phyloP scores from a whole-genome alignment of 2,888 invertebrate genomes.

The Ochropleura plecta region DNA sequence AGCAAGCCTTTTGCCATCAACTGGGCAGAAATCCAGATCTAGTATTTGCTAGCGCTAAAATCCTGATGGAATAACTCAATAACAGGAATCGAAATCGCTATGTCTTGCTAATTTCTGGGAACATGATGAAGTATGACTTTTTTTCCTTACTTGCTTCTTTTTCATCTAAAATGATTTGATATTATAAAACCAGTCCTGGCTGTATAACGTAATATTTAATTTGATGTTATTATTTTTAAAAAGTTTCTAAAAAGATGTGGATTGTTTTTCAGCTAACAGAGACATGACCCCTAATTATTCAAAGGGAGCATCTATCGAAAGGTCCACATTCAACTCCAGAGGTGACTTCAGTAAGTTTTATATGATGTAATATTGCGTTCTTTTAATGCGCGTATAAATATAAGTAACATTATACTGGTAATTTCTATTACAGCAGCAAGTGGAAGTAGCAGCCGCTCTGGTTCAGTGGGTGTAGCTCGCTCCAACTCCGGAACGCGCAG shows the following conservation, averaged over 20 bases:
- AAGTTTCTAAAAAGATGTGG: background rate
- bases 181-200: background rate
- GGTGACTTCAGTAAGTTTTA: constrained; percentile 83
- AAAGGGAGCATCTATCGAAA: constrained; percentile 87
- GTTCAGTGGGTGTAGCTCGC: constrained; percentile 78
- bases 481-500: constrained; percentile 79
- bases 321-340: constrained; percentile 87
- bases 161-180: background rate
- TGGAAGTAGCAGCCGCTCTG: constrained; percentile 78
- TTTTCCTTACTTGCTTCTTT: background rate
- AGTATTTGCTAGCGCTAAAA: background rate
- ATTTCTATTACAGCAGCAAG: constrained; percentile 57
- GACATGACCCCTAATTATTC: constrained; percentile 82
- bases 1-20: background rate
- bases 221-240: background rate
- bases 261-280: constrained; percentile 77
- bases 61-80: background rate
- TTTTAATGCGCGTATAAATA: background rate
- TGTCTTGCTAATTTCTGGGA: background rate
- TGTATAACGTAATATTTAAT: too few species aligned
- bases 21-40: background rate
- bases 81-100: background rate
- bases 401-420: background rate
- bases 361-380: background rate
- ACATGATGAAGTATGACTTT: background rate